These are phyloP conservation scores for Proales similis DNA, from an alignment of 1,140 invertebrate species.

Conservation along the genomic window DNA sequence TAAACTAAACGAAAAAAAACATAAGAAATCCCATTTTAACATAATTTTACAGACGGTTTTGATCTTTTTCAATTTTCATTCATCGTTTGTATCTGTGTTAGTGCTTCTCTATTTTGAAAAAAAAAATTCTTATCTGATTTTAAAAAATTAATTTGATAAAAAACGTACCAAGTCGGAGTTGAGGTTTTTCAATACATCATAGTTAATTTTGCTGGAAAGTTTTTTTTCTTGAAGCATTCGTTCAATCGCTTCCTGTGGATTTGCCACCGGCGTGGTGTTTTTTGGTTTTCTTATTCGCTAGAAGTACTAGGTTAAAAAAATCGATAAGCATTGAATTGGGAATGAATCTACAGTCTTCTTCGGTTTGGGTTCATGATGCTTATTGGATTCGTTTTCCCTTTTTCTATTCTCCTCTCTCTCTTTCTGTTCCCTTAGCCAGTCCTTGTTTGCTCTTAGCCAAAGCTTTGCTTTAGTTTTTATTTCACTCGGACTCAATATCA, in stretches of 20 bases:
- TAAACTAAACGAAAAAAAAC: too few species aligned
- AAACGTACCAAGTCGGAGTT: slow-evolving; percentile 46
- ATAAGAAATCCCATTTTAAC: too few species aligned
- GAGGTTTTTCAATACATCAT: slow-evolving; percentile 82
- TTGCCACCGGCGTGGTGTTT: slow-evolving; percentile 57
- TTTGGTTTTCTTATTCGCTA: slow-evolving; percentile 19
- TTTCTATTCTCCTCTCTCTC: slow-evolving; percentile 53
- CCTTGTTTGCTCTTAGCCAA: slow-evolving; percentile 75
- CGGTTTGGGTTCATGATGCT: not conserved
- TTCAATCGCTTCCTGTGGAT: slow-evolving; percentile 80
- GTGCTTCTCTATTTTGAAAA: too few species aligned
- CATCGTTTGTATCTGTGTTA: too few species aligned
- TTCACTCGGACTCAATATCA: slow-evolving; percentile 76
- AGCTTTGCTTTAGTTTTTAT: slow-evolving; percentile 67
- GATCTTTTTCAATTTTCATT: too few species aligned
- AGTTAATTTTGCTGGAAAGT: slow-evolving; percentile 92
- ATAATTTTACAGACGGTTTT: too few species aligned
- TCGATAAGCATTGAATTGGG: too few species aligned
- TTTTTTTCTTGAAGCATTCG: slow-evolving; percentile 89
- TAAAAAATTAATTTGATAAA: too few species aligned
- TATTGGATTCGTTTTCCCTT: slow-evolving; percentile 37
- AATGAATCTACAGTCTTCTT: too few species aligned
- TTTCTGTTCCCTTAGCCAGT: slow-evolving; percentile 73
- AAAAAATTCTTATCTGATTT: too few species aligned
- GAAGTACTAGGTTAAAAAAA: not conserved